These are phyloP conservation scores for Malachius bipustulatus DNA, from an alignment of 2,888 invertebrate species.

Conservation along the genomic window DNA sequence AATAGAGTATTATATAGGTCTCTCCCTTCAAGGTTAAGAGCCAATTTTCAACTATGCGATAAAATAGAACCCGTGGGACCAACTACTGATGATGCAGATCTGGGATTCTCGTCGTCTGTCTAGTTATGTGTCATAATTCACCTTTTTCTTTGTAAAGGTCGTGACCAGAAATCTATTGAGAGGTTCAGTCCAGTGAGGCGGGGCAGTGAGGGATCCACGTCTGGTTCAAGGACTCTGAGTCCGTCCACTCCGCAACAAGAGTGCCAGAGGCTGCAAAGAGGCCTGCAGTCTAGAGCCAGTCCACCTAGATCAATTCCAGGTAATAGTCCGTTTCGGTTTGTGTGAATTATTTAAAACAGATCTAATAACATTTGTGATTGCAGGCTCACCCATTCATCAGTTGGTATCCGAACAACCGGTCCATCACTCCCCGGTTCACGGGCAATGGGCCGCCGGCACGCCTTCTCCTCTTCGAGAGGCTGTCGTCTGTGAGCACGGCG, in stretches of 20 bases:
- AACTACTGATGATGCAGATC: no score
- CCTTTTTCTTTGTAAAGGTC: no score
- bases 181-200: slow-evolving; percentile 84
- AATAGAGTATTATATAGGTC: no score
- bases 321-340: slow-evolving; percentile 23
- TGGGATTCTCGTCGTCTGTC: no score
- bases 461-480: no score
- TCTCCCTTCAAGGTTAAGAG: no score
- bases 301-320: slow-evolving; percentile 47
- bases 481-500: no score
- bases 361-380: slow-evolving; percentile 4
- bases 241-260: slow-evolving; percentile 62
- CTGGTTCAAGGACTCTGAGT: slow-evolving; percentile 44
- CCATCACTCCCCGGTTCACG: slow-evolving; percentile 29
- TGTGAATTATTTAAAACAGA: not conserved
- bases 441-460: slow-evolving; percentile 25
- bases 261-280: slow-evolving; percentile 61
- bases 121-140: no score
- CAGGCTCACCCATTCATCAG: slow-evolving; percentile 53
- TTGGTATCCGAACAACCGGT: slow-evolving; percentile 24
- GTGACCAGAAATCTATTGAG: slow-evolving; percentile 50
- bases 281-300: slow-evolving; percentile 37
- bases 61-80: no score
- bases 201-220: slow-evolving; percentile 64
- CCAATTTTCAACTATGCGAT: no score